Percentiles rank a stretch among this genome's conserved stretches.
These are phyloP conservation scores for Pseudolaguvia tuberculata DNA, from an alignment of 2,113 vertebrate genomes.

Conservation along the genomic window DNA sequence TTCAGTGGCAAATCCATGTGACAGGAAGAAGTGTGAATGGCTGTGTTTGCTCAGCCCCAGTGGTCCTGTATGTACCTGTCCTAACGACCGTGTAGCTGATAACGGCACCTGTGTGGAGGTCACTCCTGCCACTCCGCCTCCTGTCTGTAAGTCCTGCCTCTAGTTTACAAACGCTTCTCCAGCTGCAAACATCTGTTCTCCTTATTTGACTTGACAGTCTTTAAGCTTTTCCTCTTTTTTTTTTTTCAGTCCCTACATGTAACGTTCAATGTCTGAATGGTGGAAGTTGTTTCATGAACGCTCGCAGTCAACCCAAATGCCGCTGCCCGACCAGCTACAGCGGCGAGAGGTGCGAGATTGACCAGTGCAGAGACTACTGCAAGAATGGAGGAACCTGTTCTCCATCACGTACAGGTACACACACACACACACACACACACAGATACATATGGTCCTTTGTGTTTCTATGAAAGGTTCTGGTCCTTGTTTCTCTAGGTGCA, in stretches of 20 bases:
- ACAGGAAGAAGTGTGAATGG: constrained; percentile 96
- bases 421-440: background rate
- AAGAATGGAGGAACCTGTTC: constrained; percentile 90
- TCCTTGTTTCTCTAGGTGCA: constrained; percentile 66
- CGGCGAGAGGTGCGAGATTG: constrained; percentile 85
- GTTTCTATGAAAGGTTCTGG: background rate
- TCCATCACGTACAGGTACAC: constrained; percentile 80
- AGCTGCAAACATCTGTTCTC: background rate
- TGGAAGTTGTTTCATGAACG: constrained; percentile 89
- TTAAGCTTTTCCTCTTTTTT: background rate
- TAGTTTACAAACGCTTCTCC: background rate
- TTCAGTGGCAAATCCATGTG: constrained; percentile 90
- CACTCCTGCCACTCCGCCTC: constrained; percentile 74
- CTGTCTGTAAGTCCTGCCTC: constrained; percentile 68
- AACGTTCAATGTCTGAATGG: constrained; percentile 83
- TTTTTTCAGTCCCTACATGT: constrained; percentile 75
- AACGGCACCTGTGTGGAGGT: constrained; percentile 85
- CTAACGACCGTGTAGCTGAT: constrained; percentile 83
- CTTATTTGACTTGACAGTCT: background rate
- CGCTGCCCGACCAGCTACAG: constrained; percentile 89
- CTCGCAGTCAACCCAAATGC: constrained; percentile 87
- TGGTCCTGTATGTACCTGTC: constrained; percentile 91
- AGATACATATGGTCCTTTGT: background rate
- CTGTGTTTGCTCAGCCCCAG: constrained; percentile 94
- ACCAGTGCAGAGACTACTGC: constrained; percentile 89